Percentiles rank a stretch among this genome's conserved stretches.
Conservation (phyloP, 2,113 vertebrate species). For the Mionectes macconnelli region DNA sequence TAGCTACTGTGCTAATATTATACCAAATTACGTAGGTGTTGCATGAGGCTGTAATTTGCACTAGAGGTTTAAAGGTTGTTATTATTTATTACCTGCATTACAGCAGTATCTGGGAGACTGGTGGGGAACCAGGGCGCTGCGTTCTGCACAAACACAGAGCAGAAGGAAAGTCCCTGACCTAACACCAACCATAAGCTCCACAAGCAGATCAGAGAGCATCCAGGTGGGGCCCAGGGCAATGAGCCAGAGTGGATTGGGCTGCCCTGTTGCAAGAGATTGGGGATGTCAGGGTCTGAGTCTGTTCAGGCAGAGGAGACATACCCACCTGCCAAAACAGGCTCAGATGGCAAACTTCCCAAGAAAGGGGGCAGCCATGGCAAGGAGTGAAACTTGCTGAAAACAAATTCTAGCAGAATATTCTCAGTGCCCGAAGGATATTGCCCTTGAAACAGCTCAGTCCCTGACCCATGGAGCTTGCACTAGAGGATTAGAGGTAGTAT, state of each 20-base stretch:
- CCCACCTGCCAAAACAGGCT: background rate
- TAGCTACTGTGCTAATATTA: slow-evolving; percentile 44
- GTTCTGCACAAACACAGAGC: slow-evolving; percentile 14
- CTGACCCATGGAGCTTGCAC: background rate
- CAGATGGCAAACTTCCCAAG: background rate
- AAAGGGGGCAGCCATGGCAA: background rate
- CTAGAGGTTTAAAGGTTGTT: slow-evolving; percentile 56
- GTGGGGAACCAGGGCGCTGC: background rate
- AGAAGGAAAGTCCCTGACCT: slow-evolving; percentile 67
- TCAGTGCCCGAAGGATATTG: background rate
- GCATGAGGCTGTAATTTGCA: slow-evolving; percentile 61
- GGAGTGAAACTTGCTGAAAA: background rate
- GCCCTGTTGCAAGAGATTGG: background rate
- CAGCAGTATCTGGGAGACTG: slow-evolving; percentile 33
- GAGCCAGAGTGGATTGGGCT: background rate
- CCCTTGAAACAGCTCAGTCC: background rate
- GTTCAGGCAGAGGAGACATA: background rate
- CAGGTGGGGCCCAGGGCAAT: slow-evolving; percentile 39
- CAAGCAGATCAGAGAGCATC: slow-evolving; percentile 59
- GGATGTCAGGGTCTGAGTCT: background rate
- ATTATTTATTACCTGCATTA: slow-evolving; percentile 59
- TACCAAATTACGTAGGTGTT: slow-evolving; percentile 60
- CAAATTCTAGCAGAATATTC: background rate
- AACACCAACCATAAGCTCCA: slow-evolving; percentile 43
- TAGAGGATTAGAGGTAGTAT: background rate